Base-by-base conservation (phyloP, 2,113 vertebrate species). In the Equus quagga region DNA sequence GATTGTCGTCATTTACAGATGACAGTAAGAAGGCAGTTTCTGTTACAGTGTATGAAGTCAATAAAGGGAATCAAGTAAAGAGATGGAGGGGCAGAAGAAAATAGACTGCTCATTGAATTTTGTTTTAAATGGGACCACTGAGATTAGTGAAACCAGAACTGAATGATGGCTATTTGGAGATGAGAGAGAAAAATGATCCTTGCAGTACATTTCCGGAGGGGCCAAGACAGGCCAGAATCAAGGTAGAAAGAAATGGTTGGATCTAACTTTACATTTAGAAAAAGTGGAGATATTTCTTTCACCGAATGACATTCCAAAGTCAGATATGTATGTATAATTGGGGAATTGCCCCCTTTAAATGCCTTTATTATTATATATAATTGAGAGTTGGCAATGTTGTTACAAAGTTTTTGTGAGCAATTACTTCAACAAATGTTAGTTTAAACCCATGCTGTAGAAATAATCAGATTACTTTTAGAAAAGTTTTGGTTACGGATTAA, bases 391-490 rank as follows among this genome's bases (percentile, higher is more conserved):
- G 31, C 49, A 80, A 33, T 82, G 76, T 69, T 73, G 65, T 85
- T 92, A n/a, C 0, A 33, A 36, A n/a, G 67, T 89, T 86, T 96
- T 91, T 80, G 7, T 80, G 41, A 94, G 14, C 31, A 69, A 18
- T 72, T 72, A 46, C 56, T 91, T 92, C 44, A 46, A 8, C 64
- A 92, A 67, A 81, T 81, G 13, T n/a, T 86, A 76, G 73, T 87
- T 86, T 54, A 86, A 90, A 72, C 19, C 44, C 54, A 88, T 41
- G 3, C 33, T 72, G 18, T 92, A 56, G 54, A 91, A 83, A 79
- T 91, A 91, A 93, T 96, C 26, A 44, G 23, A 83, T 89, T 94
- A 65, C 89, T 90, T 91, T 96, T 58, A 83, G 24, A 82, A 91
- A 94, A 72, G 64, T 73, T 85, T 21, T 83, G 26, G 36, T 60